Evolutionary conservation across 2,888 invertebrate species (phyloP).

Genomic region (Electrophaes corylata): DNA sequence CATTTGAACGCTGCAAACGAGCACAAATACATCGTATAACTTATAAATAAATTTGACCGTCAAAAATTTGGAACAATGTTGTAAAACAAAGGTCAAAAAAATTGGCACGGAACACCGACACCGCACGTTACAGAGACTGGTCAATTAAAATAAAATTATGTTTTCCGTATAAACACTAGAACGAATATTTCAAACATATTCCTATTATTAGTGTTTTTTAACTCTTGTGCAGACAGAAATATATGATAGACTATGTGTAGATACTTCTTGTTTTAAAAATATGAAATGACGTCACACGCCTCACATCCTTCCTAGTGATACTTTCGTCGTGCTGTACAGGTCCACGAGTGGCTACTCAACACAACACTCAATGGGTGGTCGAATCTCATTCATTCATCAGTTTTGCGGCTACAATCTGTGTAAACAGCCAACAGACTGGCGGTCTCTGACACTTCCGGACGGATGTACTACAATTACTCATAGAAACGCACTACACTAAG

Average conservation of each 20-base stretch:
- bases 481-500: conserved; percentile 6
- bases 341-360: conserved; percentile 57
- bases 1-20: conserved; percentile 12
- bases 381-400: conserved; percentile 57
- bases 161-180: conserved; percentile 48
- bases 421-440: conserved; percentile 60
- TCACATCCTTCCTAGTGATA: conserved; percentile 30
- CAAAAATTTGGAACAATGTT: conserved; percentile 72
- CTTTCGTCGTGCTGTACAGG: conserved; percentile 52
- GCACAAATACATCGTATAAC: conserved; percentile 32
- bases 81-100: conserved; percentile 73
- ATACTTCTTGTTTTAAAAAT: background rate
- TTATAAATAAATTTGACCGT: conserved; percentile 75
- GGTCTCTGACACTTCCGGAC: conserved; percentile 71
- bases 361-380: conserved; percentile 76
- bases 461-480: conserved; percentile 54
- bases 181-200: conserved; percentile 46
- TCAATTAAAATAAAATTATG: conserved; percentile 60
- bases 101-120: conserved; percentile 66
- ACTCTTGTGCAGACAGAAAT: background rate
- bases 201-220: conserved; percentile 9
- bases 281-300: background rate
- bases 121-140: conserved; percentile 46
- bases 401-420: conserved; percentile 57
- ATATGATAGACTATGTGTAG: background rate